Evolutionary conservation across 2,888 invertebrate species (phyloP).

Genomic region (Microctonus brassicae): DNA sequence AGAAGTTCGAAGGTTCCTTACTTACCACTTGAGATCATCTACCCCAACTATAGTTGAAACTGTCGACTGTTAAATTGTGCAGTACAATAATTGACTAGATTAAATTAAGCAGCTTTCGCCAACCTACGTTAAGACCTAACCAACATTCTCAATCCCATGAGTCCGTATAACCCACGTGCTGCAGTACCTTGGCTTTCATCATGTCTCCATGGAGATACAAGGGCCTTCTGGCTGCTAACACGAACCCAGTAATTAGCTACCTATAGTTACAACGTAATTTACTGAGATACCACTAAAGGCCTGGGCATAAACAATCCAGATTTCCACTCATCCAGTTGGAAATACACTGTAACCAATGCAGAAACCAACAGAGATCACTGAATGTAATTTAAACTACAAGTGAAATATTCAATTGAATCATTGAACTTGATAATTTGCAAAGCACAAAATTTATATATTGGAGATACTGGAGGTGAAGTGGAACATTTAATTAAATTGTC

Average conservation of each 20-base stretch:
- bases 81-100: conserved; percentile 50
- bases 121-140: conserved; percentile 18
- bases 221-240: conserved; percentile 49
- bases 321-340: not conserved
- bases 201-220: conserved; percentile 25
- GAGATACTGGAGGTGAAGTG: too few relatives aligned
- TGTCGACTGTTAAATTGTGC: conserved; percentile 48
- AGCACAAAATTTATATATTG: too few relatives aligned
- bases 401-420: conserved; percentile 16
- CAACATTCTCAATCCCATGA: conserved; percentile 8
- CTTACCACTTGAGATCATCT: conserved; percentile 4
- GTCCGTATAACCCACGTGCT: not conserved
- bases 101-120: conserved; percentile 44
- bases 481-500: too few relatives aligned
- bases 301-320: conserved; percentile 5
- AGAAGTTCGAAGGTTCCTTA: conserved; percentile 12
- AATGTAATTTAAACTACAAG: not conserved
- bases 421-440: conserved; percentile 12
- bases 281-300: conserved; percentile 38
- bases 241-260: conserved; percentile 54
- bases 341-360: not conserved
- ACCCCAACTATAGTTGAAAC: conserved; percentile 30
- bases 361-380: not conserved
- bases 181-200: not conserved
- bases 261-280: conserved; percentile 54